Evolutionary conservation across 2,797 vertebrate species (phyloP), one percentile per base, ranked within the genome.

Genomic region (Anisognathus igniventris): DNA sequence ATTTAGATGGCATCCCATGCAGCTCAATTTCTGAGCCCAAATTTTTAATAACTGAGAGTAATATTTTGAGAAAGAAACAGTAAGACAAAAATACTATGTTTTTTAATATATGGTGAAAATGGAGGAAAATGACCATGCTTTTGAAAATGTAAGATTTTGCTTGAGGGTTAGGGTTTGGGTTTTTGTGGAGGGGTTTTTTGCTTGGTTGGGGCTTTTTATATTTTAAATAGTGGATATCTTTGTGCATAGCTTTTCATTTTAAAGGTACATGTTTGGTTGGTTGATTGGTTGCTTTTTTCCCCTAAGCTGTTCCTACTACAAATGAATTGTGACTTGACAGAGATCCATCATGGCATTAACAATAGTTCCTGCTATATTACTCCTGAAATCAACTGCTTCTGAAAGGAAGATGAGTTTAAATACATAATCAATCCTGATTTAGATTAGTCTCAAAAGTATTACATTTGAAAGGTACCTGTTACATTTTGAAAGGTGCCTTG

Each of bases 141-240:
- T 62, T 58, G 20, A 79, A 93, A 70, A 44, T 2, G 10, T 1
- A 54, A n/a, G 7, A 22, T 39, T 75, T 87, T 58, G 2, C 6
- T 80, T 60, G 6, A 12, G 14, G 3, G 1, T 21, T 23, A 21
- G 19, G 7, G 1, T 9, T 37, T 58, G 37, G 5, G 39, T 47
- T 17, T 12, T 45, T 60, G 7, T 8, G 6, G 7, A 15, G 5
- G 9, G 7, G 2, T 15, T 1, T 14, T 14, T 31, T 27, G 6
- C 8, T 44, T 15, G 2, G 25, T 58, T 45, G 44, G 1, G 3
- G 2, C 7, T n/a, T 75, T 28, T 24, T 3, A 39, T 47, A 23
- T 77, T 91, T 74, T 48, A 53, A 88, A 25, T 20, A 71, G 14
- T 22, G 7, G 14, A 6, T 60, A 48, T 27, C 13, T 67, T 74